These are phyloP conservation scores for Anastrepha ludens DNA, from an alignment of 1,140 invertebrate species.

Conservation along the genomic window DNA sequence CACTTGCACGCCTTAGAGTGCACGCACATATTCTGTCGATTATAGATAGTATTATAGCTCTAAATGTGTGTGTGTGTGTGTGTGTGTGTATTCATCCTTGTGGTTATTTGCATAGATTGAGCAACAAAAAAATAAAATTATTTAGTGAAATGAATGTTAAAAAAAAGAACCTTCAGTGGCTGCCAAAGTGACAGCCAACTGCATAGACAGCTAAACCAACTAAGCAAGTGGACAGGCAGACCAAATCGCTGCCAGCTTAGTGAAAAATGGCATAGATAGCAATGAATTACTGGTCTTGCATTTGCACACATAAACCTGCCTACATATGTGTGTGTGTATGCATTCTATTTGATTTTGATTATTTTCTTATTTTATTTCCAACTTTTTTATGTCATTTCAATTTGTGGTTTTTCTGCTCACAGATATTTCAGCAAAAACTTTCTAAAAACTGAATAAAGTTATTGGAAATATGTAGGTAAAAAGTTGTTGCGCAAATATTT, in stretches of 20 bases:
- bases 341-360: neutral
- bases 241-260: neutral
- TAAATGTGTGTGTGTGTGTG: neutral
- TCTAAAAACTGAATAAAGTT: neutral
- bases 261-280: neutral
- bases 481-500: too few species aligned
- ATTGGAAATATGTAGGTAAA: neutral
- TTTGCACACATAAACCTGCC: too few species aligned
- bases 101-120: constrained; percentile 4
- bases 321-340: neutral
- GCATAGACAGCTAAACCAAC: neutral
- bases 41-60: neutral
- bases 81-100: neutral
- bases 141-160: constrained; percentile 10
- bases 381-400: neutral
- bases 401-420: neutral
- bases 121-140: neutral
- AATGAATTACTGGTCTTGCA: neutral
- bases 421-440: neutral
- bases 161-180: neutral
- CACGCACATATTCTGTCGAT: neutral
- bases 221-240: constrained; percentile 12
- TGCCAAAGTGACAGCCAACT: constrained; percentile 13
- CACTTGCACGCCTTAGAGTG: neutral
- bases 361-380: neutral